Conservation (phyloP, 1,140 invertebrate genomes). For the Atopsyche davidsoni region DNA sequence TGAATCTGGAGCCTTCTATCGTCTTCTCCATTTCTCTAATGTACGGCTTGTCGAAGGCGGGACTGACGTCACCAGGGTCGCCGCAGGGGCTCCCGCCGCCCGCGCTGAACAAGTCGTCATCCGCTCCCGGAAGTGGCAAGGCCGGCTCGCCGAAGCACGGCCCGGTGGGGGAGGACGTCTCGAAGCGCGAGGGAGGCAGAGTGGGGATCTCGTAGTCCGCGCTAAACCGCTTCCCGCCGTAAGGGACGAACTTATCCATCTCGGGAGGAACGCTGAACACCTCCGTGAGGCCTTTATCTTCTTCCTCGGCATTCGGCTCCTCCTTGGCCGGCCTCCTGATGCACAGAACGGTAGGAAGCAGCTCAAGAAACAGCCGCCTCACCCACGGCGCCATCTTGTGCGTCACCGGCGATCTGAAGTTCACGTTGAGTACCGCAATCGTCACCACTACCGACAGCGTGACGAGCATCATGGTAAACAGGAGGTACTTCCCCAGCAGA, state of each 20-base stretch:
- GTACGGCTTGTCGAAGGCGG: slow-evolving; percentile 69
- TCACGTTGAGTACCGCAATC: slow-evolving; percentile 96
- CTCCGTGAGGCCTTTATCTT: slow-evolving; percentile 62
- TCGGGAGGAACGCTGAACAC: slow-evolving; percentile 65
- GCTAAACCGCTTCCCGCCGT: slow-evolving; percentile 58
- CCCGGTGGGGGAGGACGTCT: slow-evolving; percentile 46
- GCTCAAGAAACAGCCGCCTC: slow-evolving; percentile 79
- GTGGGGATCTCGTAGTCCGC: slow-evolving; percentile 67
- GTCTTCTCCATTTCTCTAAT: slow-evolving; percentile 80
- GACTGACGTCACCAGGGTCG: slow-evolving; percentile 61
- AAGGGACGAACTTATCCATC: slow-evolving; percentile 62
- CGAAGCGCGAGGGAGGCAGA: slow-evolving; percentile 50
- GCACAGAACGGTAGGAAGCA: slow-evolving; percentile 79
- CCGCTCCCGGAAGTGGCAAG: slow-evolving; percentile 64
- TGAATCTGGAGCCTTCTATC: slow-evolving; percentile 83
- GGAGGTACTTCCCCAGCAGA: slow-evolving; percentile 93
- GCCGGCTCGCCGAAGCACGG: slow-evolving; percentile 60
- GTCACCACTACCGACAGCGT: slow-evolving; percentile 97
- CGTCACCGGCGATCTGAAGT: slow-evolving; percentile 96
- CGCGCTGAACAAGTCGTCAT: slow-evolving; percentile 75
- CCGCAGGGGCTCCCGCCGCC: slow-evolving; percentile 51
- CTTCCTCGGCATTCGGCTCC: slow-evolving; percentile 56
- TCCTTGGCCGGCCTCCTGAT: slow-evolving; percentile 77
- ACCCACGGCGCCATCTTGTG: slow-evolving; percentile 93
- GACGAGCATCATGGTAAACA: slow-evolving; percentile 99